Percentiles rank a stretch among this genome's conserved stretches.
These are phyloP conservation scores for Dendrolimus houi DNA, from an alignment of 2,888 invertebrate species.

Conservation along the genomic window DNA sequence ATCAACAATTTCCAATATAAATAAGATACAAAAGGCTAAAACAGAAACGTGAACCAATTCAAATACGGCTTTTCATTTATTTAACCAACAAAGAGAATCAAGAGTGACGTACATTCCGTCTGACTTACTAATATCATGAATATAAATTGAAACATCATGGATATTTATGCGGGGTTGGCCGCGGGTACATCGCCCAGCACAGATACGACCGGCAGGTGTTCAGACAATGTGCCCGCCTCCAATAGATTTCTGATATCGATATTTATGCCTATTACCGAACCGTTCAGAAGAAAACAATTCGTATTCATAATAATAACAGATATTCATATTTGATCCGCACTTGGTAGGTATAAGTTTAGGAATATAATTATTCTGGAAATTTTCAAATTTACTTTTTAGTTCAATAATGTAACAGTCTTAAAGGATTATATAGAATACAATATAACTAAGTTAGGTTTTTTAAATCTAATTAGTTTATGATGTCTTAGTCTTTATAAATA, in stretches of 20 bases:
- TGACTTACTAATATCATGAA: constrained; percentile 74
- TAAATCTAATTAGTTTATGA: too few relatives aligned
- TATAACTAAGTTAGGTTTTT: too few relatives aligned
- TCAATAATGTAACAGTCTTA: too few relatives aligned
- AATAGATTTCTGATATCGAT: constrained; percentile 67
- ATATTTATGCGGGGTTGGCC: constrained; percentile 64
- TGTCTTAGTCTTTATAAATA: too few relatives aligned
- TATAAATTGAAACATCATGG: constrained; percentile 74
- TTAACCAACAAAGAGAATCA: constrained; percentile 67
- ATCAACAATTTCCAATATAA: too few relatives aligned
- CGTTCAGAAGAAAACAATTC: constrained; percentile 44
- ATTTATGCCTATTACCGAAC: constrained; percentile 68
- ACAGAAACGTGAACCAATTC: neutral
- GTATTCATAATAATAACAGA: constrained; percentile 9
- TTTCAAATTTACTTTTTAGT: too few relatives aligned
- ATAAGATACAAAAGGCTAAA: neutral
- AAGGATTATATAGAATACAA: too few relatives aligned
- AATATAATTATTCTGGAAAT: too few relatives aligned
- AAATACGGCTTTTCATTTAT: constrained; percentile 30
- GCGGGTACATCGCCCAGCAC: constrained; percentile 56
- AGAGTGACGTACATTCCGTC: constrained; percentile 66
- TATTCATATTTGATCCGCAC: constrained; percentile 11
- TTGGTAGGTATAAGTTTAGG: constrained; percentile 7
- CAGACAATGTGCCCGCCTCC: constrained; percentile 64
- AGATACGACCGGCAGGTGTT: constrained; percentile 60